phyloP scores from a whole-genome alignment of 2,113 vertebrate genomes.

The Campylomormyrus tamandua region DNA sequence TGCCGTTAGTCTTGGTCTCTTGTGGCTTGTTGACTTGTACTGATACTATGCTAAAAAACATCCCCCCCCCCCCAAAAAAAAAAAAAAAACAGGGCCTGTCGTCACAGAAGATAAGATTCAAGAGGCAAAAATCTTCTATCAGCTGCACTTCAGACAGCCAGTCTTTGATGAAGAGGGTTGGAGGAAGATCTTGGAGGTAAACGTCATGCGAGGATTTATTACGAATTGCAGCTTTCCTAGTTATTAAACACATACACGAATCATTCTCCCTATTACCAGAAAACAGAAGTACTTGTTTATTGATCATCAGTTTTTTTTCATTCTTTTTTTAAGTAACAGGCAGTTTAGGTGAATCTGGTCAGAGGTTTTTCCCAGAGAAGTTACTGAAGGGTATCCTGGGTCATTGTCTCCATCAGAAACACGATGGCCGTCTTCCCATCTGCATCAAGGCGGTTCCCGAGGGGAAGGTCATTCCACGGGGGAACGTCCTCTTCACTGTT shows the following conservation, averaged over 20 bases:
- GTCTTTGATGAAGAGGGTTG: slow-evolving; percentile 65
- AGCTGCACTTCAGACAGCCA: slow-evolving; percentile 60
- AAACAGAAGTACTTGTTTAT: not conserved
- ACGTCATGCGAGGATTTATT: not conserved
- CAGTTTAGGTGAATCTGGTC: not conserved
- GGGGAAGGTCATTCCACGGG: slow-evolving; percentile 57
- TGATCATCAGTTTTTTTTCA: not conserved
- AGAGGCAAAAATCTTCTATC: slow-evolving; percentile 63
- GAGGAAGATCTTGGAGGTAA: slow-evolving; percentile 61
- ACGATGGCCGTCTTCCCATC: slow-evolving; percentile 60
- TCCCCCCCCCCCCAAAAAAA: not conserved
- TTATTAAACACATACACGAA: not conserved
- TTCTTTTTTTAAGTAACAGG: not conserved
- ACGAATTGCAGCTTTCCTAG: no score
- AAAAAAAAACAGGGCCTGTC: slow-evolving; percentile 48
- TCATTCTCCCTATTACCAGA: not conserved
- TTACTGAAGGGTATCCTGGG: not conserved
- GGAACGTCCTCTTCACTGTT: slow-evolving; percentile 67
- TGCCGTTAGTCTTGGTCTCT: not conserved
- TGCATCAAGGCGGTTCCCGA: slow-evolving; percentile 66
- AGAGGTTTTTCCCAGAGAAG: not conserved
- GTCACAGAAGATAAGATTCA: slow-evolving; percentile 67
- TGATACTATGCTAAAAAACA: not conserved
- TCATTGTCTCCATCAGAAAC: slow-evolving; percentile 47
- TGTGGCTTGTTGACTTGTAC: not conserved